Evolutionary conservation across 1,140 invertebrate genomes (phyloP).

Genomic region (Cydia fagiglandana): DNA sequence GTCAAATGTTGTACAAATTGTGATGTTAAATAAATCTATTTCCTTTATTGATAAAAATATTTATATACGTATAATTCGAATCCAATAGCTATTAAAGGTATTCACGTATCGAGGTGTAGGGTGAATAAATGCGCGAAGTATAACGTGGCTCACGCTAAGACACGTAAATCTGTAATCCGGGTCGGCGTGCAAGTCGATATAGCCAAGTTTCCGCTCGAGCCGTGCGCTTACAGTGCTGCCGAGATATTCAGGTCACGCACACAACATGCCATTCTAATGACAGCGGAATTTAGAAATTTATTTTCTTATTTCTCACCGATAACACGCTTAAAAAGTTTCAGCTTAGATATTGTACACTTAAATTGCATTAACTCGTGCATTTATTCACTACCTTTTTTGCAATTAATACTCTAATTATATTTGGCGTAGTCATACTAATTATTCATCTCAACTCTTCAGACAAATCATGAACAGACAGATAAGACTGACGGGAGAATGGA

Average conservation of each 20-base stretch:
- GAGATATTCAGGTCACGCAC: not conserved
- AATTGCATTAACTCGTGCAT: too few relatives aligned
- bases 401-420: too few relatives aligned
- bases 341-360: too few relatives aligned
- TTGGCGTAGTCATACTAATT: too few relatives aligned
- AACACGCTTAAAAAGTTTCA: too few relatives aligned
- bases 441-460: too few relatives aligned
- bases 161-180: conserved; percentile 11
- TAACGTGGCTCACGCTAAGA: conserved; percentile 22
- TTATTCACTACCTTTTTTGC: too few relatives aligned
- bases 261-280: not conserved
- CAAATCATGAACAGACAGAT: too few relatives aligned
- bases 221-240: conserved; percentile 18
- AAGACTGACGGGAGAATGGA: too few relatives aligned
- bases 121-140: conserved; percentile 25
- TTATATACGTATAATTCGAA: not conserved
- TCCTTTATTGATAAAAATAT: not conserved
- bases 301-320: too few relatives aligned
- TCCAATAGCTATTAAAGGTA: not conserved
- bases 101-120: conserved; percentile 1
- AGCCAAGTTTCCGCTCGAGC: conserved; percentile 11
- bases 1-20: too few relatives aligned
- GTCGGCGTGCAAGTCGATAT: conserved; percentile 19
- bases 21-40: too few relatives aligned
- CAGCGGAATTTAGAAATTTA: not conserved